Evolutionary conservation across 2,888 invertebrate species (phyloP).

Genomic region (Apoderus coryli): DNA sequence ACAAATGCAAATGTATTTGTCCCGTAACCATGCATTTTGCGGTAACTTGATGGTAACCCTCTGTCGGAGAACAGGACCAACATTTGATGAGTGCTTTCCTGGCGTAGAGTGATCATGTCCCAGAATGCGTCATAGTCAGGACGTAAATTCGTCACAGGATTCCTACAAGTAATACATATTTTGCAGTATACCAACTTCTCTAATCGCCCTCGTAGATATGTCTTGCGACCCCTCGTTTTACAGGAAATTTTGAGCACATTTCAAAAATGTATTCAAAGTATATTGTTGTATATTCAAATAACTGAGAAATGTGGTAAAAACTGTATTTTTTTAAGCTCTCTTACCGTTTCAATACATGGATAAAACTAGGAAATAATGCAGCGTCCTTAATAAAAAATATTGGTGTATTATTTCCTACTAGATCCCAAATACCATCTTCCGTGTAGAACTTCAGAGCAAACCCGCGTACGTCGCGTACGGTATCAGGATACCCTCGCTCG

Average conservation of each 20-base stretch:
- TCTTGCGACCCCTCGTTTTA: no score
- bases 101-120: constrained; percentile 81
- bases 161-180: constrained; percentile 41
- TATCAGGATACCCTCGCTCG: constrained; percentile 81
- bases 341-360: constrained; percentile 79
- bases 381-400: constrained; percentile 86
- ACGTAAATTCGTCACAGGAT: constrained; percentile 79
- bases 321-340: no score
- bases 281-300: background rate
- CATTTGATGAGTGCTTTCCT: constrained; percentile 76
- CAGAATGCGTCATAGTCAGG: constrained; percentile 90
- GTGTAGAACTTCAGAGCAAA: constrained; percentile 90
- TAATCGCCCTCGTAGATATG: no score
- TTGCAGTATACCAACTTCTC: no score
- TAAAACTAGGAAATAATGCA: constrained; percentile 79
- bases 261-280: no score
- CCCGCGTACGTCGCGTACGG: constrained; percentile 78
- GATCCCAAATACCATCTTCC: constrained; percentile 82
- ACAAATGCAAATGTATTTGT: constrained; percentile 87
- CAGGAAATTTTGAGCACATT: no score
- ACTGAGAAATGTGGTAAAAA: no score
- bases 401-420: constrained; percentile 86
- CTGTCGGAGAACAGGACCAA: constrained; percentile 78
- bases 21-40: constrained; percentile 67
- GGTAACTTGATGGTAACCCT: constrained; percentile 80